These are phyloP conservation scores for Balearica regulorum DNA, from an alignment of 2,797 vertebrate genomes.

Conservation along the genomic window DNA sequence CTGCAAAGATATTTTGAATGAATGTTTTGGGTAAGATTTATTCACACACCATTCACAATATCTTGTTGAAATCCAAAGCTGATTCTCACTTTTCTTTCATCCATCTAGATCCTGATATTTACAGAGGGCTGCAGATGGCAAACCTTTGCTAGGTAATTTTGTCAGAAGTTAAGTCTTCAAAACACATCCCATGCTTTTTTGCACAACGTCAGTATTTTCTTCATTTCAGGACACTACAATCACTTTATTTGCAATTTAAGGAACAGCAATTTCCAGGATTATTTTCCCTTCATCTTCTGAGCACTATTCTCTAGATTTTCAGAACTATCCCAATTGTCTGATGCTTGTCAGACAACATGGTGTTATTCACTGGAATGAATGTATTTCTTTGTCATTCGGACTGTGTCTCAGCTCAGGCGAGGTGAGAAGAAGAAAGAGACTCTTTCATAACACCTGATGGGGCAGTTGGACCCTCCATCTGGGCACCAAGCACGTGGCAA, in stretches of 20 bases:
- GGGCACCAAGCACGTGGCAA: fast-evolving
- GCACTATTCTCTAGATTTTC: not conserved
- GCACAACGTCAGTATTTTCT: not conserved
- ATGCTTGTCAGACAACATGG: not conserved
- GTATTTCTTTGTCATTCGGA: not conserved
- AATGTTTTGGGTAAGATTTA: not conserved
- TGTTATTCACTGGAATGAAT: not conserved
- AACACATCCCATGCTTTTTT: not conserved
- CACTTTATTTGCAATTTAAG: not conserved
- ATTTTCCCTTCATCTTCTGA: not conserved
- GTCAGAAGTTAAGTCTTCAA: not conserved
- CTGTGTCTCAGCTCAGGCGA: not conserved
- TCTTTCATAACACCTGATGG: not conserved
- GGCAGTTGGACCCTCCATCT: not conserved
- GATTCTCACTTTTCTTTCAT: not conserved
- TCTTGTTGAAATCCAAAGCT: not conserved
- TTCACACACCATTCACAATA: not conserved
- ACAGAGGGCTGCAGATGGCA: not conserved
- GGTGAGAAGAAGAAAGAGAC: not conserved
- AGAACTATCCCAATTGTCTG: not conserved
- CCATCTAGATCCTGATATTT: not conserved
- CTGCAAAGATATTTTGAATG: not conserved
- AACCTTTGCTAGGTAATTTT: not conserved
- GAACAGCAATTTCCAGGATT: not conserved
- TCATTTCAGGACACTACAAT: not conserved